These are phyloP conservation scores for Eupithecia vulgata DNA, from an alignment of 2,888 invertebrate genomes.

Conservation along the genomic window DNA sequence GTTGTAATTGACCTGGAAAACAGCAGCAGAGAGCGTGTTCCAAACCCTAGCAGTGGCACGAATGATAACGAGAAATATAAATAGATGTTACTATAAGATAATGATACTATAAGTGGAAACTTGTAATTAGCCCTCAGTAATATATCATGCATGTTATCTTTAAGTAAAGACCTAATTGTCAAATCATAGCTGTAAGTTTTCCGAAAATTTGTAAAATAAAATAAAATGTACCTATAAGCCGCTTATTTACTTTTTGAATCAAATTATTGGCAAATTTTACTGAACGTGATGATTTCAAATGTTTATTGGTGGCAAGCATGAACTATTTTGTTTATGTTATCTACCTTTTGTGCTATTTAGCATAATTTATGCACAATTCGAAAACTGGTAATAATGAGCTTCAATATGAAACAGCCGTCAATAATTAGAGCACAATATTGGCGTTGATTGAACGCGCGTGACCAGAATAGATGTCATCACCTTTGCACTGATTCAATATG, in stretches of 20 bases:
- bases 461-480: slow-evolving; percentile 24
- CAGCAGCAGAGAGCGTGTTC: no score
- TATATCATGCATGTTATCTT: no score
- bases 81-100: no score
- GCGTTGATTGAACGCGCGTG: slow-evolving; percentile 30
- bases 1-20: no score
- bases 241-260: not conserved
- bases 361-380: slow-evolving; percentile 15
- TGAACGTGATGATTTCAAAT: not conserved
- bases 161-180: no score
- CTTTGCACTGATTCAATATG: slow-evolving; percentile 12
- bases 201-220: no score
- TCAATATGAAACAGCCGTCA: slow-evolving; percentile 18
- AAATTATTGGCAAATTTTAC: not conserved
- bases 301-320: not conserved
- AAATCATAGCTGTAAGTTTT: no score
- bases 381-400: slow-evolving; percentile 15
- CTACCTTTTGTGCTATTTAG: not conserved
- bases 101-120: no score
- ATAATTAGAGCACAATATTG: slow-evolving; percentile 30
- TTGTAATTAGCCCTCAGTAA: no score
- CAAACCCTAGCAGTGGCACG: no score
- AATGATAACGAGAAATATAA: no score
- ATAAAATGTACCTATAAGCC: no score
- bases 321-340: not conserved